Evolutionary conservation across 2,113 vertebrate species (phyloP).

Genomic region (Clarias macrocephalus): DNA sequence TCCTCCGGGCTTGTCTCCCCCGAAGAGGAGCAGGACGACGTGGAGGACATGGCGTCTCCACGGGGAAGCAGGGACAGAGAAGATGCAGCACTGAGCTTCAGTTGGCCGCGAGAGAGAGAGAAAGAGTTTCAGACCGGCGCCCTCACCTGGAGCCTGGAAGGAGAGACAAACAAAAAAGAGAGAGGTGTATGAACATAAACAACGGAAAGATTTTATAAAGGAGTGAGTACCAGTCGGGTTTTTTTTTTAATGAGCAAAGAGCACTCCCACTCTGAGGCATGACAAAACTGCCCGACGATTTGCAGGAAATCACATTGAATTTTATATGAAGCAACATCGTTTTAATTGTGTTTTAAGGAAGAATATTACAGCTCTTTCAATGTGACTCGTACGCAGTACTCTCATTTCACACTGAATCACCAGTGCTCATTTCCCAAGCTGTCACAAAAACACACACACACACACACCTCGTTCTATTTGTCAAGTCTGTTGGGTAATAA

Average conservation of each 20-base stretch:
- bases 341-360: background rate
- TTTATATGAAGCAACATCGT: background rate
- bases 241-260: no score
- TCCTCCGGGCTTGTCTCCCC: constrained; percentile 79
- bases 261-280: background rate
- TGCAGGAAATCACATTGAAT: background rate
- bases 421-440: constrained; percentile 2
- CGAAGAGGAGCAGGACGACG: constrained; percentile 78
- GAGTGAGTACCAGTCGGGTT: no score
- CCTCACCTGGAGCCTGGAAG: constrained; percentile 68
- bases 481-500: background rate
- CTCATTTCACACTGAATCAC: background rate
- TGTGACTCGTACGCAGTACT: background rate
- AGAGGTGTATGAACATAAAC: background rate
- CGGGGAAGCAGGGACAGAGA: constrained; percentile 49
- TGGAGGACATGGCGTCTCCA: constrained; percentile 74
- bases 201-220: background rate
- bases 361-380: background rate
- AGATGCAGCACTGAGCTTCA: constrained; percentile 57
- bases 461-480: background rate
- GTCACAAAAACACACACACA: background rate
- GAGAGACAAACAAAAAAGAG: background rate
- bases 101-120: constrained; percentile 57
- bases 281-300: background rate
- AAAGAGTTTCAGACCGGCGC: constrained; percentile 48